phyloP scores from a whole-genome alignment of 1,140 invertebrate genomes.

The Drosophila rufa region DNA sequence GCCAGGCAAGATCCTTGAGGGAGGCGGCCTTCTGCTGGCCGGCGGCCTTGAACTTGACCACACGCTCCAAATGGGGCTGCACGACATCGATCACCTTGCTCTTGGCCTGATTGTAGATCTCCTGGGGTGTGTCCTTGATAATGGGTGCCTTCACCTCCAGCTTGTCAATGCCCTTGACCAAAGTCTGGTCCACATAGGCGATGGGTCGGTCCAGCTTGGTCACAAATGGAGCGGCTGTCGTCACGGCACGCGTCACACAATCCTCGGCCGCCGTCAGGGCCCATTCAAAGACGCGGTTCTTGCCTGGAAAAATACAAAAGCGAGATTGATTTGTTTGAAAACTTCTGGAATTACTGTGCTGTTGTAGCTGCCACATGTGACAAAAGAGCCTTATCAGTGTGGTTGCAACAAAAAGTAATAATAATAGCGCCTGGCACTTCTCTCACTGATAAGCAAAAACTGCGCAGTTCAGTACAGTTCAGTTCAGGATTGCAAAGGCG shows the following conservation, averaged over 20 bases:
- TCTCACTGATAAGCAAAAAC: conserved; percentile 13
- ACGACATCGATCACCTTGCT: conserved; percentile 88
- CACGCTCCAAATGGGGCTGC: conserved; percentile 88
- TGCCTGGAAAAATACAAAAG: conserved; percentile 79
- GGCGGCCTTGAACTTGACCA: conserved; percentile 86
- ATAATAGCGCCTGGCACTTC: conserved; percentile 6
- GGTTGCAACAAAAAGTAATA: conserved; percentile 18
- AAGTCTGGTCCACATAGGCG: conserved; percentile 88
- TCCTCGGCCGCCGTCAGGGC: conserved; percentile 89
- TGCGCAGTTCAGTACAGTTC: conserved; percentile 10
- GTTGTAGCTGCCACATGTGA: conserved; percentile 12
- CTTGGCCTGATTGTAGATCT: conserved; percentile 90
- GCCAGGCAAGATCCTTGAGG: conserved; percentile 89
- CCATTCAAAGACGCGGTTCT: conserved; percentile 88
- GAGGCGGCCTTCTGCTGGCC: conserved; percentile 87
- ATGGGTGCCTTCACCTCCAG: conserved; percentile 89
- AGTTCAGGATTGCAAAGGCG: conserved; percentile 17
- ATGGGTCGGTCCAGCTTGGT: conserved; percentile 87
- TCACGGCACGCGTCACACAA: conserved; percentile 88
- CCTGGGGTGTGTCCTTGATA: conserved; percentile 89
- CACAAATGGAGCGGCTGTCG: conserved; percentile 88
- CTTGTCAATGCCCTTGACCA: conserved; percentile 89
- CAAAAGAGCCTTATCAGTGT: conserved; percentile 2
- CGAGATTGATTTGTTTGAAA: conserved; percentile 4
- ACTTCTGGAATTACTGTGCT: conserved; percentile 20